A percentile compares a stretch with the other conserved stretches of the same genome.
Conservation (phyloP, 37 sponge, comb jelly and placozoan genomes). For the Dysidea cf. avara region DNA sequence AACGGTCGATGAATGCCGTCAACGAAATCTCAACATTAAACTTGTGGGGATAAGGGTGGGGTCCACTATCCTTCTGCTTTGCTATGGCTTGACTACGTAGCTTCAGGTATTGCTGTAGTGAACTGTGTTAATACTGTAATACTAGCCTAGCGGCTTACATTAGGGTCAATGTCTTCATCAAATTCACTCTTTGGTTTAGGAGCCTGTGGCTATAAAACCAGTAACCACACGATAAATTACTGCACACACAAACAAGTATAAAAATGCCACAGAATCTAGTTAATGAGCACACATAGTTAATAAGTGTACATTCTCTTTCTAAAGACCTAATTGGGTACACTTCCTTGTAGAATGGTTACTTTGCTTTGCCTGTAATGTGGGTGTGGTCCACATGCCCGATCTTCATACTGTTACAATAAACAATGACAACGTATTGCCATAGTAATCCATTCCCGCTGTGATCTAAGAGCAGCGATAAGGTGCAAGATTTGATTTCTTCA, state of each 20-base stretch:
- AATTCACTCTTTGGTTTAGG: conserved; percentile 16
- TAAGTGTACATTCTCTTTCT: too few relatives aligned
- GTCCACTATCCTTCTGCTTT: conserved; percentile 69
- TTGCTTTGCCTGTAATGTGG: too few relatives aligned
- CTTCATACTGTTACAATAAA: too few relatives aligned
- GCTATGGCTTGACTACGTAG: conserved; percentile 69
- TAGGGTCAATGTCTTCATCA: conserved; percentile 89
- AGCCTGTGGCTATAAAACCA: background rate
- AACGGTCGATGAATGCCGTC: conserved; percentile 77
- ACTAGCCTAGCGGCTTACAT: conserved; percentile 40
- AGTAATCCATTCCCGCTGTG: too few relatives aligned
- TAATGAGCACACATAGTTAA: background rate
- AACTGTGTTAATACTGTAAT: background rate
- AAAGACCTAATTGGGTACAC: too few relatives aligned
- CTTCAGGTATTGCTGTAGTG: conserved; percentile 78
- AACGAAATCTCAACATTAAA: conserved; percentile 85
- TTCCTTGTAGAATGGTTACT: too few relatives aligned
- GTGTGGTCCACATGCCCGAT: too few relatives aligned
- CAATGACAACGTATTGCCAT: too few relatives aligned
- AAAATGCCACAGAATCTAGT: background rate
- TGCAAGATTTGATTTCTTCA: too few relatives aligned
- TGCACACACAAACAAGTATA: background rate
- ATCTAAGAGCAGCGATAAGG: too few relatives aligned
- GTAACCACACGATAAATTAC: background rate
- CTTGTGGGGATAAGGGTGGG: conserved; percentile 96